Evolutionary conservation across 2,113 vertebrate genomes (phyloP), one percentile per base, ranked within the genome.

Genomic region (Myotis yumanensis): DNA sequence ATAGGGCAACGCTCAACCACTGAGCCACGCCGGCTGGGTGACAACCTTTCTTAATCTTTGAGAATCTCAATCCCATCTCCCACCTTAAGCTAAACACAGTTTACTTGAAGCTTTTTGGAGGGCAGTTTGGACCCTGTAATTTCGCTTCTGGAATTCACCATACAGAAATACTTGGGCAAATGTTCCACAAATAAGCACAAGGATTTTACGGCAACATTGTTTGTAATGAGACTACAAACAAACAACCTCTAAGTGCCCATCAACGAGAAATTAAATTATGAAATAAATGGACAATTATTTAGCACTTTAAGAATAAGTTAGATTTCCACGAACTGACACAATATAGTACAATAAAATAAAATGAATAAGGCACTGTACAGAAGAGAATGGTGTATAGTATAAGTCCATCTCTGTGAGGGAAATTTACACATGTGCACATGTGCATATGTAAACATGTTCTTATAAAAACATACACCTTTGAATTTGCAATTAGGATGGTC

Each of bases 121-220:
- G 64, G 48, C 57, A 88, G 40, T 89, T 91, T 73, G 59, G 93
- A 94, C 77, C 71, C 77, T 94, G 5, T 95, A 93, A 96, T 95
- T 95, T 92, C 18, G 57, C 59, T 92, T 95, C 92, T 91, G 88
- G 84, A 96, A 96, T 91, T 94, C 17, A 95, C 86, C 32, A 79
- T 95, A 87, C 72, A 97, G 90, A 95, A 95, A 96, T 94, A 82
- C 68, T 92, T 95, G 68, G 86, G 72, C 35, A 82, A 92, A 92
- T 81, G 37, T 86, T 87, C 59, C 48, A 95, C 37, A 92, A 88
- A 92, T 54, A 95, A 92, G 82, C 48, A 68, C 64, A 86, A 89
- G 20, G 23, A 90, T 88, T 94, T 92, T 81, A 85, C 22, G 90
- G 37, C 37, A 90, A 76, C 23, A 72, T 1, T 86, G 84, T 76